Conservation (phyloP, 2,888 invertebrate genomes). For the Lasioglossum leucozonium region DNA sequence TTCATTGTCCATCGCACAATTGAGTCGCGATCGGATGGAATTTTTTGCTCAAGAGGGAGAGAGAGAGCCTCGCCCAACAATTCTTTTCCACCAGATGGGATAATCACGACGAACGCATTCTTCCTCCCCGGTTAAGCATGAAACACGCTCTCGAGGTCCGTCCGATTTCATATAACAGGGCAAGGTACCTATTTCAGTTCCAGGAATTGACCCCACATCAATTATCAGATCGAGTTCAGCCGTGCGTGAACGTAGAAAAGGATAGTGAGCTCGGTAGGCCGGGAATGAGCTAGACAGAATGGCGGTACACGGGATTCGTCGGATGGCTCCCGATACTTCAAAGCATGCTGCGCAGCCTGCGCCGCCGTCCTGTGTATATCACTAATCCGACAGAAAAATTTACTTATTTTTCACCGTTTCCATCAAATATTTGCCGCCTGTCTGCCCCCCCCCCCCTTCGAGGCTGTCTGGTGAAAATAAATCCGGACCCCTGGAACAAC, state of each 20-base stretch:
- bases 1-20: neutral
- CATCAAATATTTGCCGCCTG: neutral
- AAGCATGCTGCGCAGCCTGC: constrained; percentile 11
- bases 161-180: constrained; percentile 21
- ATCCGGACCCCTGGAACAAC: neutral
- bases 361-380: constrained; percentile 5
- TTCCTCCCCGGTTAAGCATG: constrained; percentile 8
- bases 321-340: constrained; percentile 17
- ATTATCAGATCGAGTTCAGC: constrained; percentile 19
- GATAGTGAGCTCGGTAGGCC: neutral
- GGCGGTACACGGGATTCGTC: constrained; percentile 9
- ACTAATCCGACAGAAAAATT: constrained; percentile 10
- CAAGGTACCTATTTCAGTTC: constrained; percentile 16
- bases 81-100: constrained; percentile 4
- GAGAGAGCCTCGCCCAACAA: neutral
- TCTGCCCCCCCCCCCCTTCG: neutral
- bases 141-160: constrained; percentile 2
- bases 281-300: constrained; percentile 3
- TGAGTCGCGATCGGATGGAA: neutral
- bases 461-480: neutral
- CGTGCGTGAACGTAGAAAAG: constrained; percentile 14
- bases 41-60: constrained; percentile 10
- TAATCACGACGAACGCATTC: constrained; percentile 9
- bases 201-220: constrained; percentile 21
- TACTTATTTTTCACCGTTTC: constrained; percentile 5